Evolutionary conservation across 2,888 invertebrate genomes (phyloP).

Genomic region (Aphrophora alni): DNA sequence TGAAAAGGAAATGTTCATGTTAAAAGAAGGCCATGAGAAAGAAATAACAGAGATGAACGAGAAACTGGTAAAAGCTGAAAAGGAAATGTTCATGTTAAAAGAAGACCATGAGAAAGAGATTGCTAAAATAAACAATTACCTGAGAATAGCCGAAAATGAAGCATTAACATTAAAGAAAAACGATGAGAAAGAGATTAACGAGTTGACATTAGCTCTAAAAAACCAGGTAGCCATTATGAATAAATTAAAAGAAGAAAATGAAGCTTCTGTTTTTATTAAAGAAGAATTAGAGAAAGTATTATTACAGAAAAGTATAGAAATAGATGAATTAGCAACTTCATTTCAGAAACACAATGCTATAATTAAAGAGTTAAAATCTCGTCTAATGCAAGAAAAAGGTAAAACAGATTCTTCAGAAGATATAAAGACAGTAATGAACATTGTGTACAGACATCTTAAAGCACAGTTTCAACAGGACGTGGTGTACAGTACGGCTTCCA

Average conservation of each 20-base stretch:
- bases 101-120: not conserved
- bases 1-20: no score
- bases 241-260: not conserved
- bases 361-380: not conserved
- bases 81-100: not conserved
- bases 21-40: not conserved
- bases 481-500: not conserved
- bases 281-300: not conserved
- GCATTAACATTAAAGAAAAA: not conserved
- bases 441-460: slow-evolving; percentile 20
- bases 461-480: slow-evolving; percentile 18
- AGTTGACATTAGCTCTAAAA: not conserved
- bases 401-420: slow-evolving; percentile 7
- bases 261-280: not conserved
- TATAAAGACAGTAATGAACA: slow-evolving; percentile 19
- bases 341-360: not conserved
- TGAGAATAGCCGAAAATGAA: not conserved
- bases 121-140: not conserved
- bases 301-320: not conserved
- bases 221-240: not conserved
- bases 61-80: not conserved
- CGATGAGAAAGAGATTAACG: not conserved
- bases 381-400: not conserved
- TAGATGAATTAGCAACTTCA: not conserved
- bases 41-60: not conserved